Evolutionary conservation across 1,140 invertebrate genomes (phyloP).

Genomic region (Oppia nitens): DNA sequence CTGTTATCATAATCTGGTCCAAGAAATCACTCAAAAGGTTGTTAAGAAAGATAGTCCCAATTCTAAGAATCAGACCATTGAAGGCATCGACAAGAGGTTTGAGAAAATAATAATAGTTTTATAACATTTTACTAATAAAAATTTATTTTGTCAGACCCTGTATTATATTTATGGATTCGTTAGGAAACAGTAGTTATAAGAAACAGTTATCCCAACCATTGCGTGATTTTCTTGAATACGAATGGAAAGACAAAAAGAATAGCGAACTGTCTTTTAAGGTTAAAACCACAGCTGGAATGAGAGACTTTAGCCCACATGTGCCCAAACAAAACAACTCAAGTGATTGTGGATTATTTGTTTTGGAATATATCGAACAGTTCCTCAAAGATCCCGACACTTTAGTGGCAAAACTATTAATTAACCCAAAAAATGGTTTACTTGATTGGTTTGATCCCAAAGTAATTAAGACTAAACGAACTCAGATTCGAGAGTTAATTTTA

Average conservation of each 20-base stretch:
- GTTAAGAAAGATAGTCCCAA: neutral
- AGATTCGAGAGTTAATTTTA: neutral
- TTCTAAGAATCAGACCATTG: no score
- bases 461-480: neutral
- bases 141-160: constrained; percentile 42
- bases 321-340: constrained; percentile 92
- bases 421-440: neutral
- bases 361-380: constrained; percentile 92
- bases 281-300: neutral
- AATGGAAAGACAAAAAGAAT: constrained; percentile 61
- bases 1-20: constrained; percentile 50
- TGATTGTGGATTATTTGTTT: constrained; percentile 86
- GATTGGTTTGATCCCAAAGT: neutral
- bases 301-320: constrained; percentile 44
- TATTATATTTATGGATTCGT: constrained; percentile 86
- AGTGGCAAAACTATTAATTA: neutral
- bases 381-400: constrained; percentile 34
- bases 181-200: constrained; percentile 56
- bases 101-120: neutral
- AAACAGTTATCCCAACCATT: constrained; percentile 51
- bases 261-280: constrained; percentile 18
- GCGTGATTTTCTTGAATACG: constrained; percentile 57
- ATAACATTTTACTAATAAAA: neutral
- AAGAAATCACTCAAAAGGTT: neutral
- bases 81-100: no score